Evolutionary conservation across 1,140 invertebrate species (phyloP).

Genomic region (Ceratoteleas bidentatus): DNA sequence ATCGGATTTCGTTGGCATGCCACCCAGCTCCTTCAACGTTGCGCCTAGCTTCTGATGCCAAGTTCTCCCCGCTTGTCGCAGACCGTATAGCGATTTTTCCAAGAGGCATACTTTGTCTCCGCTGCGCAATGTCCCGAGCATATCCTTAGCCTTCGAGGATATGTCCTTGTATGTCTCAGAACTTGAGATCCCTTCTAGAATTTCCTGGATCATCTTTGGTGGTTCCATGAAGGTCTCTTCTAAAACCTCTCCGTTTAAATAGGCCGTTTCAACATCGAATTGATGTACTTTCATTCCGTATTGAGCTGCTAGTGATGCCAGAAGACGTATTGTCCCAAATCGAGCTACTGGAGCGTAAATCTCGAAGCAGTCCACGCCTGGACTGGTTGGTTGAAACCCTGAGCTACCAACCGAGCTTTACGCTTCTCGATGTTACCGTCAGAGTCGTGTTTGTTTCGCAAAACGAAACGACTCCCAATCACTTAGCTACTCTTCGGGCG

Average conservation of each 20-base stretch:
- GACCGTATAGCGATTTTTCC: neutral
- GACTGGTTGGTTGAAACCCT: conserved; percentile 32
- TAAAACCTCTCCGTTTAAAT: conserved; percentile 55
- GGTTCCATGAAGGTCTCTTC: conserved; percentile 1
- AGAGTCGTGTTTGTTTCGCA: conserved; percentile 1
- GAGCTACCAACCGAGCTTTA: conserved; percentile 16
- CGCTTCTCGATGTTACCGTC: conserved; percentile 5
- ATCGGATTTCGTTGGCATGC: neutral
- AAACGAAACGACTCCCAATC: neutral
- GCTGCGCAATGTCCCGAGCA: neutral
- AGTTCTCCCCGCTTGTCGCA: neutral
- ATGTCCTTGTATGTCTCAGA: neutral
- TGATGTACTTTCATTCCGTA: conserved; percentile 1
- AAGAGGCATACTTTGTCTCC: neutral
- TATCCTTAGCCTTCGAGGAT: conserved; percentile 80
- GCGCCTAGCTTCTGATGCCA: neutral
- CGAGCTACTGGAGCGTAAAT: conserved; percentile 53
- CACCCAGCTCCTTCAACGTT: neutral
- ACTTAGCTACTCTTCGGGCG: neutral
- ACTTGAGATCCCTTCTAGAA: neutral
- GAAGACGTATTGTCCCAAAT: conserved; percentile 5
- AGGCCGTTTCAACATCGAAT: conserved; percentile 24
- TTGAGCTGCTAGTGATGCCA: conserved; percentile 15
- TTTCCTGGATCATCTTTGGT: neutral
- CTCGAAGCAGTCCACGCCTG: conserved; percentile 55